Evolutionary conservation across 2,113 vertebrate species (phyloP), one percentile per base, ranked within the genome.

Genomic region (Microcebus murinus): DNA sequence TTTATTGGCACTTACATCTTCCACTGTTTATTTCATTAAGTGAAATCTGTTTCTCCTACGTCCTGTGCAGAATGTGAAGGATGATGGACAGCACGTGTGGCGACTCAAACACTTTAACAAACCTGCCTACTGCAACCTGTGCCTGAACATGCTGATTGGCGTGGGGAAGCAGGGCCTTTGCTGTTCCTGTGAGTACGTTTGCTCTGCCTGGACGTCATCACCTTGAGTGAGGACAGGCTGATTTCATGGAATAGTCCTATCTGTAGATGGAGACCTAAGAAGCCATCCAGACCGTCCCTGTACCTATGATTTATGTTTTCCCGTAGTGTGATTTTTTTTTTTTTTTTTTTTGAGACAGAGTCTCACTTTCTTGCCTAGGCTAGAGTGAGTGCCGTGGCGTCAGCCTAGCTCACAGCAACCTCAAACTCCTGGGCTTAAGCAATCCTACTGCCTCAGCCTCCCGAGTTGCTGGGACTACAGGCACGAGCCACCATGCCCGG

Each of bases 91-190:
- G 91, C 99, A 99, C 23, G 99, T 99, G 98, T 99, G 99, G 99
- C 98, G 99, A 77, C 98, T 99, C 98, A 99, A 99, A 97, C 99
- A 99, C 97, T 99, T 99, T 98, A 99, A 99, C 98, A 99, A 99
- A 95, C 99, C 99, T 57, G 99, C 99, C 57, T 99, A 99, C 98
- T 99, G 99, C 95, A 99, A 99, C 98, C 99, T 99, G 93, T 99
- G 99, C 95, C 98, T 99, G 97, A 99, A 99, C 98, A 99, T 99
- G 99, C 98, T 99, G 74, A 99, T 99, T 0, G 99, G 99, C 15
- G 99, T 99, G 96, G 99, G 99, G 63, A 99, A 99, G 97, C 99
- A 99, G 97, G 99, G 99, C 31, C 99, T 99, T 90, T 99, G 99
- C 98, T 99, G 99, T 98, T 99, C 99, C 6, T 99, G 99, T 99